phyloP scores from a whole-genome alignment of 2,113 vertebrate species.

The Taxidea taxus region DNA sequence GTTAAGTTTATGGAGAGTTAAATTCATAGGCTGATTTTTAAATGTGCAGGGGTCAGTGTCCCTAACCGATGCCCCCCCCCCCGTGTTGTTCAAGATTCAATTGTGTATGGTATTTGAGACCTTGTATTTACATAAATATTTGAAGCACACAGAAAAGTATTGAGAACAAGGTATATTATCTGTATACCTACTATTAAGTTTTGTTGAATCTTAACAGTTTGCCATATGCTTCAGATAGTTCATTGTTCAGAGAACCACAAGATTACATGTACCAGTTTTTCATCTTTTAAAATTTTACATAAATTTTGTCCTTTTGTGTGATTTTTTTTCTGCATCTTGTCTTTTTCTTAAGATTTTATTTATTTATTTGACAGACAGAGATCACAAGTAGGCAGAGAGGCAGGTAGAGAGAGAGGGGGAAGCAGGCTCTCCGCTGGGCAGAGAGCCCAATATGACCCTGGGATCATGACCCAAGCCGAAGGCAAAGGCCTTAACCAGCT shows the following conservation, averaged over 20 bases:
- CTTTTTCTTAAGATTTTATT: neutral
- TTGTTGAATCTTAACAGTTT: constrained; percentile 25
- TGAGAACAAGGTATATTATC: neutral
- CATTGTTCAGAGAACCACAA: neutral
- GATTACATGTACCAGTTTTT: neutral
- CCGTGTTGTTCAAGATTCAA: neutral
- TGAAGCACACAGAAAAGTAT: neutral
- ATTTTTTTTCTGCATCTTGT: neutral
- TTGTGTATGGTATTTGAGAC: constrained; percentile 2
- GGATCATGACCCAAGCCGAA: too few species aligned
- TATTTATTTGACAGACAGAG: too few species aligned
- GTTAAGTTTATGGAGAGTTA: neutral
- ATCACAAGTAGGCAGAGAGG: too few species aligned
- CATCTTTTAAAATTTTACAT: constrained; percentile 8
- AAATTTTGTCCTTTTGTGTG: neutral
- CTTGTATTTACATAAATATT: constrained; percentile 41
- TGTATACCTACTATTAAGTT: neutral
- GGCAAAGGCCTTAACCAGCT: too few species aligned
- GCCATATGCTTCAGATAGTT: neutral
- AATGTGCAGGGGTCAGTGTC: neutral
- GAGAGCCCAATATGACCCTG: too few species aligned
- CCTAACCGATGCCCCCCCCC: neutral
- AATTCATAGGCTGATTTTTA: neutral
- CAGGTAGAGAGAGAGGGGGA: too few species aligned
- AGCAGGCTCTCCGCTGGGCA: too few species aligned